These are phyloP conservation scores for Ptyas mucosa DNA, from an alignment of 2,113 vertebrate species.

Conservation along the genomic window DNA sequence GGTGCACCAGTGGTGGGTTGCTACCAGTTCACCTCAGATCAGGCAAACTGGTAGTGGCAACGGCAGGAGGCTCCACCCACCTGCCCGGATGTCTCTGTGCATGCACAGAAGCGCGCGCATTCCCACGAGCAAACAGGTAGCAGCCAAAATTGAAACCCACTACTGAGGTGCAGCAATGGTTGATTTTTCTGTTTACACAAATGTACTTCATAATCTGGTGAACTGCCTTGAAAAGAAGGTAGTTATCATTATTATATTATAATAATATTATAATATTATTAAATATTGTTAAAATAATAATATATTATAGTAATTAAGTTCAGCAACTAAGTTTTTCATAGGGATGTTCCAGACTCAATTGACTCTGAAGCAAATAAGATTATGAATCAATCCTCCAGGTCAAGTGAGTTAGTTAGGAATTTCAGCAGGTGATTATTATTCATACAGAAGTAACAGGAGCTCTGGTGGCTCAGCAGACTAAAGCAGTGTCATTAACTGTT, in stretches of 20 bases:
- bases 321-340: neutral
- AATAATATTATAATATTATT: too few species aligned
- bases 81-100: too few species aligned
- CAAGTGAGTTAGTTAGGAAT: neutral
- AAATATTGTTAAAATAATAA: too few species aligned
- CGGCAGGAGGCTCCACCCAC: too few species aligned
- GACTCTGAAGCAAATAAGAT: neutral
- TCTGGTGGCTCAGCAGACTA: too few species aligned
- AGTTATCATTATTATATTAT: neutral
- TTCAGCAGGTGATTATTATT: neutral
- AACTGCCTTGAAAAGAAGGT: neutral
- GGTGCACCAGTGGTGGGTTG: neutral
- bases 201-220: neutral
- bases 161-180: neutral
- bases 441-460: neutral
- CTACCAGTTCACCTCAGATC: too few species aligned
- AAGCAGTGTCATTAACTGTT: too few species aligned
- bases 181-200: constrained; percentile 17
- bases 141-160: too few species aligned
- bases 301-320: neutral
- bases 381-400: neutral
- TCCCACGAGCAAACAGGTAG: too few species aligned
- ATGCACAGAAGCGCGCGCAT: too few species aligned
- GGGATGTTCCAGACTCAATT: neutral
- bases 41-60: too few species aligned